Evolutionary conservation across 1,140 invertebrate genomes (phyloP).

Genomic region (Ooceraea biroi): DNA sequence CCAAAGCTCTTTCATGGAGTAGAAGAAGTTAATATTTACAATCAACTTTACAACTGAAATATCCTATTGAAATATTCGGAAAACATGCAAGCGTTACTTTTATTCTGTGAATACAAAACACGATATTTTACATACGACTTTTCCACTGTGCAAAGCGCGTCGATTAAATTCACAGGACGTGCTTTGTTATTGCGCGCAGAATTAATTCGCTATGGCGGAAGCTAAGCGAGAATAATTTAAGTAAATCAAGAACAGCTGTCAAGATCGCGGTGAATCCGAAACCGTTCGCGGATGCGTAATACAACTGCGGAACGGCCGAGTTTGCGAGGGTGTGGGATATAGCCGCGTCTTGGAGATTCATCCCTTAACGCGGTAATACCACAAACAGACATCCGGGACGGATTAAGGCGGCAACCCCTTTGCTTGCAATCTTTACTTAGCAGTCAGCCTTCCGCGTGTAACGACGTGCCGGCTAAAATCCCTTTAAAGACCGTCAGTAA

Average conservation of each 20-base stretch:
- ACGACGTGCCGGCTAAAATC: conserved; percentile 76
- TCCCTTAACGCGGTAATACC: conserved; percentile 81
- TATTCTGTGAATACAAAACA: background rate
- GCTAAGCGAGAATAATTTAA: conserved; percentile 60
- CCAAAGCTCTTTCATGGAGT: background rate
- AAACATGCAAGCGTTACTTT: background rate
- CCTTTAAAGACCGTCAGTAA: conserved; percentile 74
- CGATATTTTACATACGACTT: background rate
- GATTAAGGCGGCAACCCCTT: conserved; percentile 82
- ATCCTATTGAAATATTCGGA: background rate
- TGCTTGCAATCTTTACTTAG: conserved; percentile 74
- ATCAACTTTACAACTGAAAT: background rate
- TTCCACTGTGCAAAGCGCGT: background rate
- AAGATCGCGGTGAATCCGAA: conserved; percentile 65
- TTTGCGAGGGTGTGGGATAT: conserved; percentile 35
- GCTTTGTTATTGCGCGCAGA: conserved; percentile 45
- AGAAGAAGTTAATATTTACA: background rate
- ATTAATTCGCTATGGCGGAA: conserved; percentile 47
- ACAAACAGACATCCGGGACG: conserved; percentile 78
- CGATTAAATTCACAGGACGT: conserved; percentile 36
- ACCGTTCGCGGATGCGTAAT: conserved; percentile 66
- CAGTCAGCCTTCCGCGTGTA: conserved; percentile 61
- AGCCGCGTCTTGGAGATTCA: conserved; percentile 74
- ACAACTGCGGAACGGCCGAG: conserved; percentile 5
- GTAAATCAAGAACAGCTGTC: conserved; percentile 54